Evolutionary conservation across 2,113 vertebrate species (phyloP), one percentile per base, ranked within the genome.

Genomic region (Thermophis baileyi): DNA sequence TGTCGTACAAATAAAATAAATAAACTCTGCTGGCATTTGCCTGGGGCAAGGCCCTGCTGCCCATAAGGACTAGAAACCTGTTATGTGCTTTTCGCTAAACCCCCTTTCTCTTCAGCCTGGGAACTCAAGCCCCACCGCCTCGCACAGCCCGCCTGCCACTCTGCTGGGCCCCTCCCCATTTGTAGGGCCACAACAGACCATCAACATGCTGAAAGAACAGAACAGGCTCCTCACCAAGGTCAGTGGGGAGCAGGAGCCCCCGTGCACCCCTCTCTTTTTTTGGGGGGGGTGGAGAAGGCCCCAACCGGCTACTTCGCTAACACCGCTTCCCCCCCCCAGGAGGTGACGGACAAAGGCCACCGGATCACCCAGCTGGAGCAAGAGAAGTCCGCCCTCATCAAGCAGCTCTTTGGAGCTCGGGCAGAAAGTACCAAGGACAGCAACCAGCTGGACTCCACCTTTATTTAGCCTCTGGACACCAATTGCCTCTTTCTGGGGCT

Each of bases 181-280:
- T 6, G 96, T 91, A 95, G 97, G 95, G 96, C 98, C 96, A 96
- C 98, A 96, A 86, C 99, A 99, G 95, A 98, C 98, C 95, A 98
- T 99, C 94, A 97, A 97, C 91, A 98, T 99, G 97, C 97, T 99
- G 95, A 99, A 99, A 94, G 99, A 99, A 74, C 99, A 99, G 97
- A 99, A 99, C 95, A 97, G 98, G 5, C 99, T 99, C 1, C 99
- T 99, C 92, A 99, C 99, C 49, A 98, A 99, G 98, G 99, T 98
- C 88, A 95, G 96, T 0, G 2, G 3, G 63, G 3, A 16, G 4
- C 9, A 3, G 44, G 5, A 14, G 6, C 4, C 1, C 9, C 30
- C 10, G 6, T 40, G 9, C 11, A 1, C 16, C 44, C 35, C 0
- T 5, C 24, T 60, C 27, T 60, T 30, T 51, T 47, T 57, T 8